phyloP scores from a whole-genome alignment of 2,113 vertebrate genomes.

The Melanotaenia duboulayi region DNA sequence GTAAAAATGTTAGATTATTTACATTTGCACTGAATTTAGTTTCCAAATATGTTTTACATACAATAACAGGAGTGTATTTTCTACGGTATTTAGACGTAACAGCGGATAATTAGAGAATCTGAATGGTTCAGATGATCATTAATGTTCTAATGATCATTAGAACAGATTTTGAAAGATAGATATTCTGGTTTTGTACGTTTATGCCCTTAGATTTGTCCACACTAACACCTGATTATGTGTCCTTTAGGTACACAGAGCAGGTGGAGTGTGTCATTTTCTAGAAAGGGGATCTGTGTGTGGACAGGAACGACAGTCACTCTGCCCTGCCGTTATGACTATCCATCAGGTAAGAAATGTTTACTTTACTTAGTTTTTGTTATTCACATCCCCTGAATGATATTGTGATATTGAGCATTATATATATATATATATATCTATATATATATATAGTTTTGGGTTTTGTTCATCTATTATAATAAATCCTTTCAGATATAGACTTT shows the following conservation, averaged over 20 bases:
- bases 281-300: conserved; percentile 83
- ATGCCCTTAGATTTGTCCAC: background rate
- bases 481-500: no score
- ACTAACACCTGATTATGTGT: conserved; percentile 8
- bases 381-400: background rate
- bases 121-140: no score
- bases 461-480: background rate
- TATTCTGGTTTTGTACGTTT: background rate
- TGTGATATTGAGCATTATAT: no score
- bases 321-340: conserved; percentile 82
- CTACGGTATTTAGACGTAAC: background rate
- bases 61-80: conserved; percentile 17
- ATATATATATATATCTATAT: no score
- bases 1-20: background rate
- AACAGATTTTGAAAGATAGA: background rate
- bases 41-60: conserved; percentile 12
- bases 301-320: conserved; percentile 80
- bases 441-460: no score
- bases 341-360: conserved; percentile 63
- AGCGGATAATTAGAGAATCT: background rate
- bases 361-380: background rate
- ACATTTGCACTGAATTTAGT: conserved; percentile 20
- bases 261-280: conserved; percentile 82
- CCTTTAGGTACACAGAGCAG: conserved; percentile 70
- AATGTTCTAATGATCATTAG: no score